Evolutionary conservation across 2,888 invertebrate genomes (phyloP), one percentile per base, ranked within the genome.

Genomic region (Ormyrus nitidulus): DNA sequence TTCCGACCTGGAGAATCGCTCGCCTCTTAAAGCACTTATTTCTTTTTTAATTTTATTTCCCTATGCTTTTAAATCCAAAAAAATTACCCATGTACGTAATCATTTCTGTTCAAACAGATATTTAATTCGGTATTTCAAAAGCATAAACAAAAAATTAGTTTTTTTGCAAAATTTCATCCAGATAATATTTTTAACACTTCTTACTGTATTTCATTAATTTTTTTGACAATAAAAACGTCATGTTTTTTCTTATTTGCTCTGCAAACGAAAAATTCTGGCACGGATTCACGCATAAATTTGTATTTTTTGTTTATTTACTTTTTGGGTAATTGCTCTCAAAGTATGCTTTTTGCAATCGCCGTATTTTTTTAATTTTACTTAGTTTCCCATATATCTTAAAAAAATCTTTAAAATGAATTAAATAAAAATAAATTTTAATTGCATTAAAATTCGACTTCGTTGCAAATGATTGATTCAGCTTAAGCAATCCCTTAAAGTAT

Each of bases 1-100:
- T 82, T 84, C 83, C 83, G 82, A 84, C 84, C 77, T 62, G 83
- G 83, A 83, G 84, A 85, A 85, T 84, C 84, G 83, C 82, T 84
- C 82, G 83, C 83, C 81, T 81, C 81, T 81, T 83, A 84, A 84
- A 81, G 83, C 83, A 82, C 80, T 81, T 80, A 70, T 71, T 82
- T 82, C 81, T 75, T 64, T 70, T 76, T 34, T 51, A 77, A 64
- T 53, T 79, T 80, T 53, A 61, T 66, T 11, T 81, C 72, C 44
- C 46, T 48, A 69, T 75, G 65, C 49, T 34, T 73, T 66, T 81
- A 6, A 76, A 10, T 74, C n/a, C 44, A 49, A 65, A 70, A 59
- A 59, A 78, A 74, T 77, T 44, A 65, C 71, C 76, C 64, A 81
- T 70, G 46, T 78, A n/a, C 2, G 1, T 49, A 75, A 6, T 72